These are phyloP conservation scores for Gambusia holbrooki DNA, from an alignment of 2,113 vertebrate species.

Conservation along the genomic window DNA sequence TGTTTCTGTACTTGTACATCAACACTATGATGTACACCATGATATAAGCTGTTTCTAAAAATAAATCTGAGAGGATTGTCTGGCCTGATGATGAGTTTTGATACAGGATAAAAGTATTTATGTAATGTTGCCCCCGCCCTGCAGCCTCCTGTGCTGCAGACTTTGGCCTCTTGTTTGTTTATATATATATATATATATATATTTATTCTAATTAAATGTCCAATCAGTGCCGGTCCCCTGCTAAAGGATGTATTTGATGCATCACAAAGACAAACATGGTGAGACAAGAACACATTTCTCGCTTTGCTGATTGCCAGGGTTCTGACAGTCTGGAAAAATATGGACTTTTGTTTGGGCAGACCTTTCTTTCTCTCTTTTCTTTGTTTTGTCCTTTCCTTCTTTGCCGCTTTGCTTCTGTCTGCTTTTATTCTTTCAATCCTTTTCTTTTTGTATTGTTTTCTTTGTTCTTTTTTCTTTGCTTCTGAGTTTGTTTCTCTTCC, in stretches of 20 bases:
- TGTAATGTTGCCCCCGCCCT: slow-evolving; percentile 45
- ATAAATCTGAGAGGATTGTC: slow-evolving; percentile 66
- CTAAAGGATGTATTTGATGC: slow-evolving; percentile 52
- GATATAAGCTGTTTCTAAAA: slow-evolving; percentile 70
- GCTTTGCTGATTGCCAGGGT: neutral
- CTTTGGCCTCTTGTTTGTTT: slow-evolving; percentile 30
- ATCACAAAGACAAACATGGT: slow-evolving; percentile 21
- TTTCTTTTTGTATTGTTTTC: too few relatives aligned
- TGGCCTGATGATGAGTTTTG: slow-evolving; percentile 58
- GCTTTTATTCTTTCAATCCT: too few relatives aligned
- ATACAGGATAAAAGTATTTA: slow-evolving; percentile 65
- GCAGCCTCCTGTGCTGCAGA: slow-evolving; percentile 6
- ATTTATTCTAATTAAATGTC: slow-evolving; percentile 23
- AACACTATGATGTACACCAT: slow-evolving; percentile 50
- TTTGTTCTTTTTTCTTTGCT: too few relatives aligned
- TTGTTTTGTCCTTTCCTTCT: too few relatives aligned
- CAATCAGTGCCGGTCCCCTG: slow-evolving; percentile 26
- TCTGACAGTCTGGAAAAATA: neutral
- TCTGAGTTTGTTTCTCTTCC: too few relatives aligned
- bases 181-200: slow-evolving; percentile 43
- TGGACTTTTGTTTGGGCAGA: neutral
- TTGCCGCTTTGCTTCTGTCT: too few relatives aligned
- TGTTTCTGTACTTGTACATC: slow-evolving; percentile 22
- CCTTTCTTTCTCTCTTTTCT: too few relatives aligned
- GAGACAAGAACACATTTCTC: neutral